Evolutionary conservation across 2,113 vertebrate genomes (phyloP).

Genomic region (Stegostoma tigrinum): DNA sequence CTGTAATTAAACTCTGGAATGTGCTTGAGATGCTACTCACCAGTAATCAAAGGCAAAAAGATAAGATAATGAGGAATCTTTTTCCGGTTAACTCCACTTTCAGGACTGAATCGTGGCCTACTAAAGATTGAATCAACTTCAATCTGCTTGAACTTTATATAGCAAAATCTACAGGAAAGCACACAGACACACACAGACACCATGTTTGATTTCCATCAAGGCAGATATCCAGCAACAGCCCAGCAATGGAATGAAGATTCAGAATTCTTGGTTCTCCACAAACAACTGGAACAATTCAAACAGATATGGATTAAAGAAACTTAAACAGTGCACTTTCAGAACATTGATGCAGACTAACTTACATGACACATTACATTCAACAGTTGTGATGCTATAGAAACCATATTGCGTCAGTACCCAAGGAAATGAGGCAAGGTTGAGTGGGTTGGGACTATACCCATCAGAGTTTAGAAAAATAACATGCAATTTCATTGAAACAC

Average conservation of each 20-base stretch:
- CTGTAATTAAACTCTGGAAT: not conserved
- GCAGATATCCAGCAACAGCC: not conserved
- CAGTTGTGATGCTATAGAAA: not conserved
- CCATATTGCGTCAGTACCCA: not conserved
- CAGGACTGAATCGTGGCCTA: not conserved
- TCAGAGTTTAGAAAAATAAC: too few species aligned
- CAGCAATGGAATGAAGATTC: not conserved
- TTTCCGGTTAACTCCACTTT: not conserved
- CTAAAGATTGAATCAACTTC: not conserved
- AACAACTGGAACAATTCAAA: not conserved
- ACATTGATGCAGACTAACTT: not conserved
- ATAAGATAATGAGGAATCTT: not conserved
- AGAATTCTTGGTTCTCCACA: not conserved
- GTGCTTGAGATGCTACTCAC: not conserved
- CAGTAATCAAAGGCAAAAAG: constrained; percentile 3
- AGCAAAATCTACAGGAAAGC: not conserved
- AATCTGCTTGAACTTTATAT: not conserved
- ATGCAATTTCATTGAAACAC: too few species aligned
- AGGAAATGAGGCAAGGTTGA: not conserved
- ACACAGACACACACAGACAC: too few species aligned
- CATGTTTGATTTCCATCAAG: not conserved
- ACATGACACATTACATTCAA: not conserved
- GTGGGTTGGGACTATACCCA: too few species aligned
- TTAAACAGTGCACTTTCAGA: not conserved
- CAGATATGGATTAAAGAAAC: not conserved